Evolutionary conservation across 2,797 vertebrate genomes (phyloP), one percentile per base, ranked within the genome.

Genomic region (Pseudotriccus pelzelni): DNA sequence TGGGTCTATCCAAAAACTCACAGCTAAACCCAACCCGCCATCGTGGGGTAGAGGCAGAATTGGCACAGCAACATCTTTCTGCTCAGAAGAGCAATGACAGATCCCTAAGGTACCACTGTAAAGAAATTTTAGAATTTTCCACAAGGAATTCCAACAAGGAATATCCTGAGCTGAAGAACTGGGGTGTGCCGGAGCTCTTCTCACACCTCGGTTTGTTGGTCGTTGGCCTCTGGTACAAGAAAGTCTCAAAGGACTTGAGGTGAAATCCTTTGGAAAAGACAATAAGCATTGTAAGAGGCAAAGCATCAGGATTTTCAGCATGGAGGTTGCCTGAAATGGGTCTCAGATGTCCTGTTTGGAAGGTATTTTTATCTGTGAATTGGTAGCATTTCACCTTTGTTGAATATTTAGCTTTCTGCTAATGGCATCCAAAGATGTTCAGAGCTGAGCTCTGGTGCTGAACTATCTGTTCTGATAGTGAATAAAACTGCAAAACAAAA

Each of bases 141-240:
- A 24, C 9, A 4, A 13, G 41, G 41, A 12, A 1, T 15, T 14
- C 32, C 17, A 9, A 8, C 13, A 6, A 10, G 70, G 58, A 12
- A 1, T 1, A 0, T 3, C 2, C 18, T 4, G 59, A 14, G 55
- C 55, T 34, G 77, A 6, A 7, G 11, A 5, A 1, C 18, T 1
- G 37, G 67, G 70, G 5, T 12, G 44, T 27, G 43, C 70, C 24
- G 1, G 24, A 14, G 34, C 43, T 25, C 28, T 7, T 32, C 62
- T 6, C 36, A 2, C 17, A 0, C 22, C 34, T 37, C 0, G 0
- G 3, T 7, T 1, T 22, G 19, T 6, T 1, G 1, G 12, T 7
- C 0, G 0, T 0, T 5, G 53, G 30, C 39, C 53, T 12, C 63
- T 7, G 50, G 13, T 6, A 10, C 23, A 3, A 52, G 5, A 37